Evolutionary conservation across 1,140 invertebrate species (phyloP).

Genomic region (Lepidotrigona ventralis): DNA sequence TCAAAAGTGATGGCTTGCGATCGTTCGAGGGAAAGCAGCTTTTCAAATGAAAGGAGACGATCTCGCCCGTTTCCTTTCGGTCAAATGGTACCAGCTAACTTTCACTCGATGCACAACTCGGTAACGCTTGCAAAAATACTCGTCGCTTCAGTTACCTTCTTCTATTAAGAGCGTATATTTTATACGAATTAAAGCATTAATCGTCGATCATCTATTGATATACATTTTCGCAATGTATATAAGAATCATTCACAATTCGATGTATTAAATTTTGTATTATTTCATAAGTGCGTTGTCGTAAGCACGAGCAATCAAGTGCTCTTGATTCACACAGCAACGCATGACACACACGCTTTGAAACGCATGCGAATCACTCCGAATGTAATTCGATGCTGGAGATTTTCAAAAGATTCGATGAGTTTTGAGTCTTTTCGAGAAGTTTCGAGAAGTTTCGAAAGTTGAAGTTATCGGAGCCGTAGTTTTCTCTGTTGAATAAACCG

Average conservation of each 20-base stretch:
- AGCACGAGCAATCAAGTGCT: neutral
- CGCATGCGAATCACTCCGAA: neutral
- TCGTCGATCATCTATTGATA: neutral
- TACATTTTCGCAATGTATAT: neutral
- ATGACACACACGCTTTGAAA: neutral
- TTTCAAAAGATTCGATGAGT: neutral
- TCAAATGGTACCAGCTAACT: slow-evolving; percentile 50
- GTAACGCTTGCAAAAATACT: neutral
- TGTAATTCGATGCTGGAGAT: neutral
- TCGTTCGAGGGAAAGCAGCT: slow-evolving; percentile 35
- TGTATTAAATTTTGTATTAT: neutral
- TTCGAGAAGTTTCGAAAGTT: neutral
- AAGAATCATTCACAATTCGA: neutral
- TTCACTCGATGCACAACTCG: neutral
- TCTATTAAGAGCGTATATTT: neutral
- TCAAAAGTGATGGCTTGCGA: slow-evolving; percentile 50
- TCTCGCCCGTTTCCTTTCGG: slow-evolving; percentile 42
- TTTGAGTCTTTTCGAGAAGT: neutral
- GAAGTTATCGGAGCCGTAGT: neutral
- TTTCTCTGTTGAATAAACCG: neutral
- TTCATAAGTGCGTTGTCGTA: neutral
- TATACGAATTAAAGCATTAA: neutral
- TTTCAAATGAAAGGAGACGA: slow-evolving; percentile 26
- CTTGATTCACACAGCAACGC: no score
- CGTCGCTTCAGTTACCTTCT: neutral